These are phyloP conservation scores for Hippopotamyrus pictus DNA, from an alignment of 2,797 vertebrate species.

Conservation along the genomic window DNA sequence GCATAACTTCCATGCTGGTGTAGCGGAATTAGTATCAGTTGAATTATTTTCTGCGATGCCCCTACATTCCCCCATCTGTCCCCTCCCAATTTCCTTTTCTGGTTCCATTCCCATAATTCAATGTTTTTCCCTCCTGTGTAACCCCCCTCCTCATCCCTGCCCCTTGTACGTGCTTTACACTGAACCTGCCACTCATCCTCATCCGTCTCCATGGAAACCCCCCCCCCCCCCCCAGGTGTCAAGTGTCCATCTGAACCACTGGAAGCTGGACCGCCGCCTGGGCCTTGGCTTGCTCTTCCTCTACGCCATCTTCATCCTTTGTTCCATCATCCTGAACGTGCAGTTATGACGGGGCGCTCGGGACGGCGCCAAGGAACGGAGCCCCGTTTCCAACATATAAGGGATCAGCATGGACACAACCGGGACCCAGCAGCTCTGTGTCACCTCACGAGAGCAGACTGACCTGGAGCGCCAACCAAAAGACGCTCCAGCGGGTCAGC, in stretches of 20 bases:
- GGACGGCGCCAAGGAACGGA: background rate
- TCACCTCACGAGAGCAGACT: background rate
- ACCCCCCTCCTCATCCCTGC: background rate
- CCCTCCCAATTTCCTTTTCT: background rate
- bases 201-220: background rate
- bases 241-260: constrained; percentile 67
- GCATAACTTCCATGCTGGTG: background rate
- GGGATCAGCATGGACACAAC: background rate
- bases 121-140: background rate
- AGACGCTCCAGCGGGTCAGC: background rate
- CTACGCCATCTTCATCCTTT: constrained; percentile 68
- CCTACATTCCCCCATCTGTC: background rate
- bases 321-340: constrained; percentile 56
- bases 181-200: background rate
- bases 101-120: background rate
- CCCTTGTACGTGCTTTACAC: background rate
- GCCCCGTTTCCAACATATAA: background rate
- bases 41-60: background rate
- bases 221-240: constrained; percentile 53
- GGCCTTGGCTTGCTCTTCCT: constrained; percentile 63
- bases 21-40: background rate
- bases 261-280: constrained; percentile 66
- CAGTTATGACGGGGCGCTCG: background rate
- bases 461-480: background rate
- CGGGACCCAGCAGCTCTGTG: background rate